Evolutionary conservation across 2,113 vertebrate genomes (phyloP).

Genomic region (Perca schrenkii): DNA sequence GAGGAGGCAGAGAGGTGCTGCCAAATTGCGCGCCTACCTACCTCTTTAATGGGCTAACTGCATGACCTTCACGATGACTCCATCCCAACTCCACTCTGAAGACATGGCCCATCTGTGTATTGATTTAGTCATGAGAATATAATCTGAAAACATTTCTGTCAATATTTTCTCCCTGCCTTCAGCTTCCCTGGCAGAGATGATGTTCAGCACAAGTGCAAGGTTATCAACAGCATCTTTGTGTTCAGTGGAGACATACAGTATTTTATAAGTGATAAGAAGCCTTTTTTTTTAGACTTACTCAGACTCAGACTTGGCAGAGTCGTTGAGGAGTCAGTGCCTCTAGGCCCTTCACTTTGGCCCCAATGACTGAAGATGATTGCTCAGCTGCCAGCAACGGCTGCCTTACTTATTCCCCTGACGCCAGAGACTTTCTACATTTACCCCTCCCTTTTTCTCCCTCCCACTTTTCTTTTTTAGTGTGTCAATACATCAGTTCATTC

Average conservation of each 20-base stretch:
- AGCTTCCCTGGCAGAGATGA: slow-evolving; percentile 68
- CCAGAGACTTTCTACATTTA: slow-evolving; percentile 54
- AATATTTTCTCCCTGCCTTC: slow-evolving; percentile 74
- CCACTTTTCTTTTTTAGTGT: slow-evolving; percentile 17
- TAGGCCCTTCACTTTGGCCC: slow-evolving; percentile 76
- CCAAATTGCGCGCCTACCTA: slow-evolving; percentile 69
- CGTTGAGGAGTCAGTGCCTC: slow-evolving; percentile 69
- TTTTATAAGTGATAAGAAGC: slow-evolving; percentile 68
- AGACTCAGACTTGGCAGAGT: slow-evolving; percentile 70
- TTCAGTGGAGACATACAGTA: slow-evolving; percentile 58
- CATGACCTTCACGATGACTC: slow-evolving; percentile 80
- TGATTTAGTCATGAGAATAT: slow-evolving; percentile 83
- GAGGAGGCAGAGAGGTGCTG: slow-evolving; percentile 64
- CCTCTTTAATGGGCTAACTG: slow-evolving; percentile 78
- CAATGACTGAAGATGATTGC: slow-evolving; percentile 71
- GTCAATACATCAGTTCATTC: slow-evolving; percentile 47
- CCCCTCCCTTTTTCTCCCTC: slow-evolving; percentile 37
- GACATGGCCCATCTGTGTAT: slow-evolving; percentile 76
- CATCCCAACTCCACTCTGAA: slow-evolving; percentile 70
- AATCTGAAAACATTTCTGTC: slow-evolving; percentile 82
- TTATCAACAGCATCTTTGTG: slow-evolving; percentile 74
- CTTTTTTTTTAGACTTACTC: slow-evolving; percentile 64
- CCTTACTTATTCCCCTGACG: slow-evolving; percentile 71
- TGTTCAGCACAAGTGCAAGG: slow-evolving; percentile 73
- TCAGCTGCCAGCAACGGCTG: slow-evolving; percentile 74